Conservation (phyloP, 2,113 vertebrate species). For the Syngnathus floridae region DNA sequence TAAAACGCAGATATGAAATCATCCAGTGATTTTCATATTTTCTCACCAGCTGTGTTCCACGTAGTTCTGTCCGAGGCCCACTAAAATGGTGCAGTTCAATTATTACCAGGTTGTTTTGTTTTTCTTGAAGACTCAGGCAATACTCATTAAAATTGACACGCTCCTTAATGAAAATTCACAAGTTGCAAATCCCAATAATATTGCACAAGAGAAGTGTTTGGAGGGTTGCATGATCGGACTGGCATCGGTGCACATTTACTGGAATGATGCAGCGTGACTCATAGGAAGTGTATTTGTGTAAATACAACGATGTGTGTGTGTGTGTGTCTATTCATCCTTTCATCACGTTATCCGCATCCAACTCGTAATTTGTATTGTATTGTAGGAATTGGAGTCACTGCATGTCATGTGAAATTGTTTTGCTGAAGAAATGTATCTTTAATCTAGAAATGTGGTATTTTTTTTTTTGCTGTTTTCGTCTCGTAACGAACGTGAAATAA, state of each 20-base stretch:
- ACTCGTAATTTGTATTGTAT: conserved; percentile 2
- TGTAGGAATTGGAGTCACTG: too few species aligned
- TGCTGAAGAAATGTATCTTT: too few species aligned
- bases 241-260: conserved; percentile 1
- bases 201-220: conserved; percentile 36
- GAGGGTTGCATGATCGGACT: conserved; percentile 9
- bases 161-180: conserved; percentile 19
- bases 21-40: too few species aligned
- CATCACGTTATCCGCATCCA: conserved; percentile 22
- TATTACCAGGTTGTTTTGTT: conserved; percentile 20
- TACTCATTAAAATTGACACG: conserved; percentile 47
- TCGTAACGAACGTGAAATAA: too few species aligned
- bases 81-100: conserved; percentile 7
- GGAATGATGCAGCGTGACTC: conserved; percentile 30
- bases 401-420: too few species aligned
- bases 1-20: too few species aligned
- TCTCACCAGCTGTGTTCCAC: too few species aligned
- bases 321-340: conserved; percentile 11
- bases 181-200: conserved; percentile 23
- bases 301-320: conserved; percentile 1
- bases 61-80: too few species aligned
- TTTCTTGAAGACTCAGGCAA: conserved; percentile 36
- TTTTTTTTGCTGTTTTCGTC: too few species aligned
- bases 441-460: too few species aligned
- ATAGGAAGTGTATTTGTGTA: conserved; percentile 22